phyloP scores from a whole-genome alignment of 2,888 invertebrate genomes.

The Clitarchus hookeri region DNA sequence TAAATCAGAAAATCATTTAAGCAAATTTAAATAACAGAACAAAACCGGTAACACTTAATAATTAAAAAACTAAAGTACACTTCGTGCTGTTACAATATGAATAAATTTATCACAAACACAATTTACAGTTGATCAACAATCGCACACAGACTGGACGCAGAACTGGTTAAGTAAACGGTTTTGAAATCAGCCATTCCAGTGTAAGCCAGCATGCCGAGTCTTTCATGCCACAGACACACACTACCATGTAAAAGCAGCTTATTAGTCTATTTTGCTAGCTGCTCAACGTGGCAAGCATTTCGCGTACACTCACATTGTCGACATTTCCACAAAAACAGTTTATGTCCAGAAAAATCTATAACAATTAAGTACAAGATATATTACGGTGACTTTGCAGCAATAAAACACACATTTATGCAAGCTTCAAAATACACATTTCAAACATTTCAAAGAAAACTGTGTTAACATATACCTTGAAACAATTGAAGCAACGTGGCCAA shows the following conservation, averaged over 20 bases:
- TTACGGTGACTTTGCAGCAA: not conserved
- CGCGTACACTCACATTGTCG: not conserved
- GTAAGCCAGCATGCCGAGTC: not conserved
- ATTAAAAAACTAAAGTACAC: not conserved
- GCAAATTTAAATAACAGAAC: not conserved
- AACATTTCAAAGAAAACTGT: conserved; percentile 1
- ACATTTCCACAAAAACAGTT: not conserved
- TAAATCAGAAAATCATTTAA: not conserved
- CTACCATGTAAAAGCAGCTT: not conserved
- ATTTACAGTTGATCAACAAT: not conserved
- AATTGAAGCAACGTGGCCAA: conserved; percentile 10
- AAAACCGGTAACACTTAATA: not conserved
- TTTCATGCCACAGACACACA: not conserved
- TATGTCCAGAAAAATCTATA: not conserved
- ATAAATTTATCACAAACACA: conserved; percentile 9
- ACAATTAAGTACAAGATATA: not conserved
- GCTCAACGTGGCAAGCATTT: not conserved
- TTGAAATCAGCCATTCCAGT: not conserved
- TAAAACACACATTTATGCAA: not conserved
- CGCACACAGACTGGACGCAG: not conserved
- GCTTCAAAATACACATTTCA: not conserved
- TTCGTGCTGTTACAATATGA: not conserved
- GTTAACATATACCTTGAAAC: conserved; percentile 6
- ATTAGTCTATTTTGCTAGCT: not conserved
- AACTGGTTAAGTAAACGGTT: not conserved